Evolutionary conservation across 2,797 vertebrate species (phyloP).

Genomic region (Danio aesculapii): DNA sequence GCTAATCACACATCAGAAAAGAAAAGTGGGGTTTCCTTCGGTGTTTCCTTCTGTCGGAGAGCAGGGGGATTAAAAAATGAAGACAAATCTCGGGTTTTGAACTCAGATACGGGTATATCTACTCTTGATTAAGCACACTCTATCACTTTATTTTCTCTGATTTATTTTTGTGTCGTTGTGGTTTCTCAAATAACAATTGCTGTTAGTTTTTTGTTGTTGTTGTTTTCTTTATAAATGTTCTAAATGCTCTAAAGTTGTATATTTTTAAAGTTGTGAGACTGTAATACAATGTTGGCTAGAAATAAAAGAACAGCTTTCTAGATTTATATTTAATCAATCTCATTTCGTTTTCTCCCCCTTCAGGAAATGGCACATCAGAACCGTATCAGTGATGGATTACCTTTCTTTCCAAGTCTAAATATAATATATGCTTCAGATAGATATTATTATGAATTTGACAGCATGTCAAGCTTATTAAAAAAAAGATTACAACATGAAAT

Average conservation of each 20-base stretch:
- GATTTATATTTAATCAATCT: constrained; percentile 68
- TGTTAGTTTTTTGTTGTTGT: constrained; percentile 68
- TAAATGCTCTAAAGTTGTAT: constrained; percentile 84
- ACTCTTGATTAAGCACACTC: constrained; percentile 83
- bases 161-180: constrained; percentile 59
- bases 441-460: too few species aligned
- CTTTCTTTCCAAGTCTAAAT: not conserved
- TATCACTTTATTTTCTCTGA: constrained; percentile 79
- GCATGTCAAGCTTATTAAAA: too few species aligned
- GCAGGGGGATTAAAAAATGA: constrained; percentile 72
- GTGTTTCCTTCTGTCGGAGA: constrained; percentile 79
- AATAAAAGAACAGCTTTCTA: constrained; percentile 86
- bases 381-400: not conserved
- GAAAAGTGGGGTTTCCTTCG: constrained; percentile 66
- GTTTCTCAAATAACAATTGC: constrained; percentile 68
- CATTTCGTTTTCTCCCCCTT: constrained; percentile 17
- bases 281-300: constrained; percentile 85
- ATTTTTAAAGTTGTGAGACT: constrained; percentile 87
- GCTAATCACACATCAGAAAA: constrained; percentile 83
- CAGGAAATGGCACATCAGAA: not conserved
- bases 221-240: constrained; percentile 83
- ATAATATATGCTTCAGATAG: too few species aligned
- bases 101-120: constrained; percentile 86
- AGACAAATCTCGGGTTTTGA: constrained; percentile 81
- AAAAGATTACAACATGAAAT: too few species aligned